A percentile compares a stretch with the other conserved stretches of the same genome.
These are phyloP conservation scores for Ophion ellenae DNA, from an alignment of 2,888 invertebrate genomes.

Conservation along the genomic window DNA sequence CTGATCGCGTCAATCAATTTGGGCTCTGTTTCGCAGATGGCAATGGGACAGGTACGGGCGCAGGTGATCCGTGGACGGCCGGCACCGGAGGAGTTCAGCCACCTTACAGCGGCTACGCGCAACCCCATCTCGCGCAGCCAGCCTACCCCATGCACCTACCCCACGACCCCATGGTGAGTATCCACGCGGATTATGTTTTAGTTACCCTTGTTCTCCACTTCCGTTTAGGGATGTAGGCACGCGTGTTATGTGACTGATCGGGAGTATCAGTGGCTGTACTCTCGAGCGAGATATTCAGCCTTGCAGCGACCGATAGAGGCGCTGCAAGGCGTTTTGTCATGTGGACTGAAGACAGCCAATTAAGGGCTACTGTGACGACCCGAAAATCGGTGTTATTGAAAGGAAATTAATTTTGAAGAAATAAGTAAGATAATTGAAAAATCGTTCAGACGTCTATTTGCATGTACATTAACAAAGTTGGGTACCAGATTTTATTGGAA, in stretches of 20 bases:
- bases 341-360: neutral
- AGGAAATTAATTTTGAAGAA: no score
- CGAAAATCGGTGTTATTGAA: no score
- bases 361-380: neutral
- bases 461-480: no score
- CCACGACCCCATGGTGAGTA: constrained; percentile 84
- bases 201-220: neutral
- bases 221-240: neutral
- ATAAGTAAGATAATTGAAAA: no score
- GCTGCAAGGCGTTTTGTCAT: neutral
- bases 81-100: constrained; percentile 84
- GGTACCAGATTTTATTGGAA: no score
- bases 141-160: constrained; percentile 84
- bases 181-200: neutral
- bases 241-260: neutral
- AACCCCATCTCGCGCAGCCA: constrained; percentile 82
- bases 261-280: neutral
- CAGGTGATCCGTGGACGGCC: constrained; percentile 84
- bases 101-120: constrained; percentile 82
- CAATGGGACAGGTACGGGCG: constrained; percentile 83
- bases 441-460: no score
- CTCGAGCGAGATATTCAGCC: neutral
- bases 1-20: neutral
- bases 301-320: neutral
- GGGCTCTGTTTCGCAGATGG: constrained; percentile 80